phyloP scores from a whole-genome alignment of 2,888 invertebrate genomes.

The Drosophila affinis region DNA sequence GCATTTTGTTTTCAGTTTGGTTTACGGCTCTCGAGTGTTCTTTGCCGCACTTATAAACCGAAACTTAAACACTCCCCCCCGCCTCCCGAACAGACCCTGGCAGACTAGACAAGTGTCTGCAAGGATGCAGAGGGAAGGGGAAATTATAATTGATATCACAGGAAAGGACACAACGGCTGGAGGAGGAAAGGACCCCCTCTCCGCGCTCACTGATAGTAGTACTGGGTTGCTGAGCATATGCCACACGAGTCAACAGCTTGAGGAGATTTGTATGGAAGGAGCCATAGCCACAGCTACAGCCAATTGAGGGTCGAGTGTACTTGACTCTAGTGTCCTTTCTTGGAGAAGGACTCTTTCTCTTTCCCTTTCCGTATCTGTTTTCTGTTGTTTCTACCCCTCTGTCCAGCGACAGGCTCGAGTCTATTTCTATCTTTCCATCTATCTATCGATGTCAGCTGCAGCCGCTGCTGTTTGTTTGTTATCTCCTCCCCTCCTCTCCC shows the following conservation, averaged over 20 bases:
- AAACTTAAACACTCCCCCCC: conserved; percentile 19
- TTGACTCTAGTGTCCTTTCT: conserved; percentile 32
- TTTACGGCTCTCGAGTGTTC: conserved; percentile 59
- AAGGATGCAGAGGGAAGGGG: conserved; percentile 6
- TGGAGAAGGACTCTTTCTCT: conserved; percentile 19
- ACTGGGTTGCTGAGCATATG: conserved; percentile 29
- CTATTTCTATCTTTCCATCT: background rate
- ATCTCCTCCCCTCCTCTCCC: background rate
- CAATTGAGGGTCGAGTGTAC: conserved; percentile 16
- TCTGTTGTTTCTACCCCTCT: conserved; percentile 2
- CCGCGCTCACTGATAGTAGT: conserved; percentile 45
- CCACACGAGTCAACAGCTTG: conserved; percentile 46
- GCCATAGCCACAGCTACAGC: background rate
- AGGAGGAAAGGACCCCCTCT: no score
- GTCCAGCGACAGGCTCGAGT: background rate
- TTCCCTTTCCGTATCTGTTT: background rate
- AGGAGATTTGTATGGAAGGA: conserved; percentile 18
- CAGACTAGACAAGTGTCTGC: conserved; percentile 21
- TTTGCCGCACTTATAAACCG: conserved; percentile 59
- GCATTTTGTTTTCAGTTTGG: conserved; percentile 59
- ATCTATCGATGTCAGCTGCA: conserved; percentile 32
- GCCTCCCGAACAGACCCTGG: background rate
- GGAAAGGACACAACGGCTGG: background rate
- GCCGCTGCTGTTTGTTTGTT: conserved; percentile 33
- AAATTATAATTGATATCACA: conserved; percentile 41